Conservation (phyloP, 2,888 invertebrate species). For the Synergus laeviventris region DNA sequence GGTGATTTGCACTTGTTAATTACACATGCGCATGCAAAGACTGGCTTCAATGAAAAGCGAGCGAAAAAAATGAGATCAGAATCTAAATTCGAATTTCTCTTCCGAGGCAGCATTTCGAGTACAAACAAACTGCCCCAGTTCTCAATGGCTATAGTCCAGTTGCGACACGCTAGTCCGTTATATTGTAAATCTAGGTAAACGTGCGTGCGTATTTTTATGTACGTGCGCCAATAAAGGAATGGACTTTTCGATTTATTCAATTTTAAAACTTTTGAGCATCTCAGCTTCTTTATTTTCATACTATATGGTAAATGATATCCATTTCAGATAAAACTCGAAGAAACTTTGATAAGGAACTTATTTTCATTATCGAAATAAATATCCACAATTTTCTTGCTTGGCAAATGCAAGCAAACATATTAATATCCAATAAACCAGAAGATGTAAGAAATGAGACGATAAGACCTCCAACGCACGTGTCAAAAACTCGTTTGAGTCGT, state of each 20-base stretch:
- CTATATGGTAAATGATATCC: too few relatives aligned
- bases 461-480: conserved; percentile 34
- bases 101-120: conserved; percentile 27
- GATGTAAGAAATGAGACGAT: background rate
- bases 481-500: conserved; percentile 20
- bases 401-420: background rate
- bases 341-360: background rate
- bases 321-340: background rate
- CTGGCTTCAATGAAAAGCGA: conserved; percentile 35
- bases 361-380: background rate
- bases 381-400: background rate
- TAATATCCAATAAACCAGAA: background rate
- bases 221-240: background rate
- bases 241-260: background rate
- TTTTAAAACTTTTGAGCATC: background rate
- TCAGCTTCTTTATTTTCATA: too few relatives aligned
- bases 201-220: background rate
- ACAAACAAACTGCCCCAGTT: conserved; percentile 37
- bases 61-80: conserved; percentile 29
- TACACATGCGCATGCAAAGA: conserved; percentile 33
- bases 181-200: conserved; percentile 41
- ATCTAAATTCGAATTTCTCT: conserved; percentile 40
- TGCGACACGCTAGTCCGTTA: conserved; percentile 47
- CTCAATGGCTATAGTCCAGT: conserved; percentile 43
- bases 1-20: conserved; percentile 38